Base-by-base conservation (phyloP, 1,140 invertebrate species). In the Tetramorium alpestre region DNA sequence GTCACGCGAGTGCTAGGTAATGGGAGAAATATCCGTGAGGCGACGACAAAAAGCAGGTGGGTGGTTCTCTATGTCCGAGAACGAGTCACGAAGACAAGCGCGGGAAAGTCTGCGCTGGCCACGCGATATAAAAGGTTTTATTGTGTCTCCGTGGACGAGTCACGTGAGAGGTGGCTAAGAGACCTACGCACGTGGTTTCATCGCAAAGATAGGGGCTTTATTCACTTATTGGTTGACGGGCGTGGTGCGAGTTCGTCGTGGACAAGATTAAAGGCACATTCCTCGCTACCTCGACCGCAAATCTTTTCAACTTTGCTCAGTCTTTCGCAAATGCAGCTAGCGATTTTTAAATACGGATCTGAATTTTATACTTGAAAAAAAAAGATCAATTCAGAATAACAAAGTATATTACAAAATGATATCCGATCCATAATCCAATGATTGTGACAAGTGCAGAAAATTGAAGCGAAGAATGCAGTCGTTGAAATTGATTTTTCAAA, bases 111-210 rank as follows among this genome's bases (percentile, higher is more conserved):
- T 58, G 7, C 64, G 38, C 13, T n/a, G 51, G n/a, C 54, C 49
- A 25, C 28, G 56, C 70, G 87, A 56, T 73, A 73, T 91, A 91
- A 91, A 91, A 88, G 87, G 87, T 91, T 91, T 91, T 90, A 90
- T 87, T 90, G 78, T 86, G 67, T 60, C 33, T 51, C 41, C 8
- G 86, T 16, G 41, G 54, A 62, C 54, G 81, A 76, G 76, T 60
- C 49, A 22, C 64, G n/a, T 33, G 49, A 73, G 65, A 84, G 76
- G 62, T 60, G 76, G 73, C 62, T 62, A 78, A 90, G 51, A 75
- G 87, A 80, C 22, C 7, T 72, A 86, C 77, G 41, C 77, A 72
- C 65, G 56, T 78, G 44, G 44, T 82, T 47, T 33, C 47, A 6
- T 16, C 38, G 33, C 6, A 33, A 16, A 11, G 72, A 89, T 88